A percentile compares a stretch with the other conserved stretches of the same genome.
phyloP scores from a whole-genome alignment of 2,888 invertebrate genomes.

The Chirona hameri region DNA sequence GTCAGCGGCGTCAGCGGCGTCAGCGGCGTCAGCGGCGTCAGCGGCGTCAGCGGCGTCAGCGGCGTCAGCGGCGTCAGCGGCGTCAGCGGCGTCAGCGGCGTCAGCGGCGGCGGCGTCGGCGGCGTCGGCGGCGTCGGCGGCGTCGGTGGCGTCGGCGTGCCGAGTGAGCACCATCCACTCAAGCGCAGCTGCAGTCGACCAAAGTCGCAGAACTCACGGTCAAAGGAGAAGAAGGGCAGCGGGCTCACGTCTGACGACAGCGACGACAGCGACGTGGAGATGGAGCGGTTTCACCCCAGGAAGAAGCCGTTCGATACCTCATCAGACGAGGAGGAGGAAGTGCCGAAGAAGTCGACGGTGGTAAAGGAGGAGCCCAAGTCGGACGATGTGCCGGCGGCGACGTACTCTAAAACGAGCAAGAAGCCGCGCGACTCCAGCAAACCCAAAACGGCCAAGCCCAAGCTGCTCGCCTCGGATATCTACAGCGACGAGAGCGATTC shows the following conservation, averaged over 20 bases:
- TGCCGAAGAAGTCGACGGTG: slow-evolving; percentile 40
- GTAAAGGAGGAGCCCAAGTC: slow-evolving; percentile 38
- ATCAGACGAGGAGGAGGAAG: slow-evolving; percentile 38
- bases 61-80: neutral
- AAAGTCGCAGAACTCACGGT: neutral
- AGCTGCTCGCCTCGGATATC: slow-evolving; percentile 31
- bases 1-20: neutral
- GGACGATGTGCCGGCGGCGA: slow-evolving; percentile 38
- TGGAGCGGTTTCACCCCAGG: neutral
- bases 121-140: neutral
- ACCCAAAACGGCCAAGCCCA: neutral
- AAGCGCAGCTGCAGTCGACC: neutral
- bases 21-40: neutral
- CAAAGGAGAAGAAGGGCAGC: neutral
- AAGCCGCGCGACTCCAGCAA: neutral
- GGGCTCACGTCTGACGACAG: neutral
- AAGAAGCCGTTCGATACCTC: slow-evolving; percentile 23
- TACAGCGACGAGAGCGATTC: slow-evolving; percentile 34
- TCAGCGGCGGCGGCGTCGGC: neutral
- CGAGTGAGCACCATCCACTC: too few relatives aligned
- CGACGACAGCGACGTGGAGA: neutral
- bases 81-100: neutral
- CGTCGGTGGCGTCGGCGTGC: neutral
- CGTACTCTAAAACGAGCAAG: neutral
- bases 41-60: neutral